Evolutionary conservation across 2,113 vertebrate genomes (phyloP).

Genomic region (Sapayoa aenigma): DNA sequence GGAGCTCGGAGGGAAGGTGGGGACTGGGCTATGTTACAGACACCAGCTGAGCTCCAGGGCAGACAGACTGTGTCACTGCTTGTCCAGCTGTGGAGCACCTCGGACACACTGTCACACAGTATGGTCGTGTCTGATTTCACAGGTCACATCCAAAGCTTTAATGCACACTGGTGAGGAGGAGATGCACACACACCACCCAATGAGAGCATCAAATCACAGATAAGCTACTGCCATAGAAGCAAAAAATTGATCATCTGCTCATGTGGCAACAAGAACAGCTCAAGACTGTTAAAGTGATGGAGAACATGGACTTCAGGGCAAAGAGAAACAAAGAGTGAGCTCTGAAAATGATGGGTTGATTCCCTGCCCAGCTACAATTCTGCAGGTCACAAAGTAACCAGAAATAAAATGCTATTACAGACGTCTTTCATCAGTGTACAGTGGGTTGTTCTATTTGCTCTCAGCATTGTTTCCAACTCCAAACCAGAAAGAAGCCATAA

Average conservation of each 20-base stretch:
- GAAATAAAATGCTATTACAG: background rate
- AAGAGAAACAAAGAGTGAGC: background rate
- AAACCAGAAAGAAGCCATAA: slow-evolving; percentile 6
- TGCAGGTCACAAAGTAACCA: background rate
- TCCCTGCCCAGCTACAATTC: background rate
- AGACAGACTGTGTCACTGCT: background rate
- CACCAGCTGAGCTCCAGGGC: background rate
- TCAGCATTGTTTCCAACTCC: background rate
- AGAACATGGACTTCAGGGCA: background rate
- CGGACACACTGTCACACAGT: background rate
- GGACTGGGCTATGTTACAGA: fast-evolving
- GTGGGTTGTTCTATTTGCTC: background rate
- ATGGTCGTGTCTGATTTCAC: fast-evolving
- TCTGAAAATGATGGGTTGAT: background rate
- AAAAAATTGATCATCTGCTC: background rate
- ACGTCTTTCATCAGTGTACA: background rate
- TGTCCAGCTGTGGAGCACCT: background rate
- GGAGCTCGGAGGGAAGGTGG: background rate
- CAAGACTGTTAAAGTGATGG: background rate
- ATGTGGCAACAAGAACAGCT: background rate
- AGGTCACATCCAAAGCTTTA: background rate
- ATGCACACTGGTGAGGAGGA: background rate
- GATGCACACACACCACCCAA: background rate
- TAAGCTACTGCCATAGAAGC: background rate
- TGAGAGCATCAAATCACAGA: background rate